Conservation (phyloP, 2,797 vertebrate species). For the Tangara arthus region DNA sequence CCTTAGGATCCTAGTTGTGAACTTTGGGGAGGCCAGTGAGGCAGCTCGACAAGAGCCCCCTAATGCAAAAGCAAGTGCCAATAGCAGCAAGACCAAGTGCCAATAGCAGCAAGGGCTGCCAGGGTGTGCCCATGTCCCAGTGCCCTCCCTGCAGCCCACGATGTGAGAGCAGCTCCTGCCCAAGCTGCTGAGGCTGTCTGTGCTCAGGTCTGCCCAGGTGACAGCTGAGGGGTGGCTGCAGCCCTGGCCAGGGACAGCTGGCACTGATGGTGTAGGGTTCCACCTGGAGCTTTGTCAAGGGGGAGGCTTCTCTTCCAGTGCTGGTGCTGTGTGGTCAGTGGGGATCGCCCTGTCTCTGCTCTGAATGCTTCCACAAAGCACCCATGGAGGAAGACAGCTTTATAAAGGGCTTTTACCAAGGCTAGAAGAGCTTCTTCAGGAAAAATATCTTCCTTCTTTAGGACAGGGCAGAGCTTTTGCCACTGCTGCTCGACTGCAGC, state of each 20-base stretch:
- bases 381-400: not conserved
- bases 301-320: not conserved
- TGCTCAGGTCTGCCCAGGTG: accelerated
- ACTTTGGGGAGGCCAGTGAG: not conserved
- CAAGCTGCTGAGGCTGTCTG: not conserved
- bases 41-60: not conserved
- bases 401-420: not conserved
- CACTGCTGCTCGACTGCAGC: not conserved
- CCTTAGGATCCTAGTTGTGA: not conserved
- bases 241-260: not conserved
- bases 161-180: not conserved
- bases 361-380: not conserved
- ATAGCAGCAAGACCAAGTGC: not conserved
- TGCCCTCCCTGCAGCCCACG: not conserved
- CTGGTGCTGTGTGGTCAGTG: not conserved
- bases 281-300: not conserved
- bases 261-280: accelerated
- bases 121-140: not conserved
- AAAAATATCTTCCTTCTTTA: not conserved
- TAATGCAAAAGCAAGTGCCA: not conserved
- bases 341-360: not conserved
- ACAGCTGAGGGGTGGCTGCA: not conserved
- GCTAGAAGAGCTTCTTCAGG: not conserved
- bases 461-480: not conserved
- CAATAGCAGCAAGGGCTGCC: not conserved